phyloP scores from a whole-genome alignment of 2,113 vertebrate species.

The Campylomormyrus tamandua region DNA sequence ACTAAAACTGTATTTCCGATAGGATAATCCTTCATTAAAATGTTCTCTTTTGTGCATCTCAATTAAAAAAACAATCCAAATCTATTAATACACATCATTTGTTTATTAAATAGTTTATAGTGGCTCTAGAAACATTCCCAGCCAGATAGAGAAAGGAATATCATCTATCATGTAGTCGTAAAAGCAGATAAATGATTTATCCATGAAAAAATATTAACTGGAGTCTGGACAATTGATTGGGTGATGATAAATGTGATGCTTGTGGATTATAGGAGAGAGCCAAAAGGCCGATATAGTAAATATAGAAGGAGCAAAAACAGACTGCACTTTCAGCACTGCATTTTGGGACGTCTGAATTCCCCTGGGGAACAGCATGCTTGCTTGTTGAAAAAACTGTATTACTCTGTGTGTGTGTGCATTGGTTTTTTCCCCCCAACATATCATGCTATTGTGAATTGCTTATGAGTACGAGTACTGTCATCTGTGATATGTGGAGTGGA shows the following conservation, averaged over 20 bases:
- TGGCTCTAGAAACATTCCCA: slow-evolving; percentile 17
- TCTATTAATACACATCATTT: neutral
- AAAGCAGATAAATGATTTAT: slow-evolving; percentile 54
- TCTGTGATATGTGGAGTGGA: neutral
- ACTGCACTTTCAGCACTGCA: neutral
- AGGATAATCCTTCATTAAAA: neutral
- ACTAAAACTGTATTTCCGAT: neutral
- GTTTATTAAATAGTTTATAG: neutral
- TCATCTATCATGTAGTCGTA: slow-evolving; percentile 44
- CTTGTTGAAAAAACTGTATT: neutral
- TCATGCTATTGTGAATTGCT: neutral
- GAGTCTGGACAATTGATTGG: slow-evolving; percentile 46
- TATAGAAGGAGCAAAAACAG: slow-evolving; percentile 27
- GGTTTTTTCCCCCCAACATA: neutral
- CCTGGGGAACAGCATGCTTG: neutral
- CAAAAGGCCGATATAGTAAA: slow-evolving; percentile 36
- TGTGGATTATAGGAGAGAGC: slow-evolving; percentile 38
- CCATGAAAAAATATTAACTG: slow-evolving; percentile 51
- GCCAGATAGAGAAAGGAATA: slow-evolving; percentile 19
- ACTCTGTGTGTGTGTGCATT: neutral
- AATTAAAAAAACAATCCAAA: neutral
- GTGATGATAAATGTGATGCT: slow-evolving; percentile 42
- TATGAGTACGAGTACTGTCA: neutral
- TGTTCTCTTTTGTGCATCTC: neutral
- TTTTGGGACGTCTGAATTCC: neutral